These are phyloP conservation scores for Drosophila repletoides DNA, from an alignment of 1,140 invertebrate genomes.

Conservation along the genomic window DNA sequence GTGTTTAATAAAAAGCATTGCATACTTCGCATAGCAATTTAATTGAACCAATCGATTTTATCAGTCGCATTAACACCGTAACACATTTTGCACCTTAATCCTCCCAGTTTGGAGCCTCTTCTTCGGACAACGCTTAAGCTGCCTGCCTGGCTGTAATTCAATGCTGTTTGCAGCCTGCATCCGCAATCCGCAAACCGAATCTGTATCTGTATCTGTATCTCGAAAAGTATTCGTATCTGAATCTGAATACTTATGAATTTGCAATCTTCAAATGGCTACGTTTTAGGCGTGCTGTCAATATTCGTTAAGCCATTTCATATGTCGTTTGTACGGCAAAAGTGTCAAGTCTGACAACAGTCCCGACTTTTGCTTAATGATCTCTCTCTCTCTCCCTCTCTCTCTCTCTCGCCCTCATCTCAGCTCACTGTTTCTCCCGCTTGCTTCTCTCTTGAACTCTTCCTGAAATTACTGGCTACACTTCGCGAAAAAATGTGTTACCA, in stretches of 20 bases:
- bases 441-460: neutral
- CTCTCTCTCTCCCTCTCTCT: neutral
- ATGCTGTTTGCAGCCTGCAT: constrained; percentile 6
- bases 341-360: constrained; percentile 77
- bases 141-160: constrained; percentile 38
- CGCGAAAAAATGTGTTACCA: constrained; percentile 1
- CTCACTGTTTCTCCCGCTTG: neutral
- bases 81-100: constrained; percentile 52
- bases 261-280: constrained; percentile 62
- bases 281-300: constrained; percentile 77
- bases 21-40: constrained; percentile 31
- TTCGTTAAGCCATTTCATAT: constrained; percentile 76
- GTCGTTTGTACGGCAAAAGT: constrained; percentile 75
- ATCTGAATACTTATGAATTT: too few species aligned
- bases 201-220: neutral
- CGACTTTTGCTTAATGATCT: constrained; percentile 80
- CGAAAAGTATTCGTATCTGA: constrained; percentile 4
- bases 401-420: neutral
- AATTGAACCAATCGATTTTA: constrained; percentile 55
- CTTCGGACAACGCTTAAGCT: constrained; percentile 24
- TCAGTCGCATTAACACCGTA: constrained; percentile 61
- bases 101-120: neutral
- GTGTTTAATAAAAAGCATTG: too few species aligned
- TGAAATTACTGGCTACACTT: constrained; percentile 27
- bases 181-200: neutral